phyloP scores from a whole-genome alignment of 2,797 vertebrate genomes.

The Ispidina picta region DNA sequence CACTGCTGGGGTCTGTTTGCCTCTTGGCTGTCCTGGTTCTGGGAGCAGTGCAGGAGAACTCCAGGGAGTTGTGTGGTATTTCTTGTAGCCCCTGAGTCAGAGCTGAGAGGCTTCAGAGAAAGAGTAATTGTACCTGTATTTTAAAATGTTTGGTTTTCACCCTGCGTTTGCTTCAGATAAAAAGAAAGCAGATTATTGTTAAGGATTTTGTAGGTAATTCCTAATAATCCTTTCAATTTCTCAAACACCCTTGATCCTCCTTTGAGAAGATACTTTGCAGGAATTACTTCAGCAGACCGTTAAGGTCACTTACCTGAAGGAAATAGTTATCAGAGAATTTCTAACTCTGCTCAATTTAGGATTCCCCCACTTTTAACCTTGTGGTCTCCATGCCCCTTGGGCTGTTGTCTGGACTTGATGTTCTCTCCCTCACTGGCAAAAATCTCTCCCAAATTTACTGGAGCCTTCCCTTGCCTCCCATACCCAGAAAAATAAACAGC shows the following conservation, averaged over 20 bases:
- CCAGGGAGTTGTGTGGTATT: background rate
- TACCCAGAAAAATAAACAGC: background rate
- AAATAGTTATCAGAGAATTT: background rate
- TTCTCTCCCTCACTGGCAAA: background rate
- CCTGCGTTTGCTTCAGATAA: accelerated
- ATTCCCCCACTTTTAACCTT: background rate
- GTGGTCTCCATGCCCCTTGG: accelerated
- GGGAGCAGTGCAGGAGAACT: background rate
- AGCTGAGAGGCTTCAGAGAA: background rate
- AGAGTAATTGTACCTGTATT: background rate
- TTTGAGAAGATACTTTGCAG: background rate
- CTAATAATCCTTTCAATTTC: background rate
- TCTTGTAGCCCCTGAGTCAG: background rate
- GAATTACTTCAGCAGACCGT: background rate
- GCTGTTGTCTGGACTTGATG: background rate
- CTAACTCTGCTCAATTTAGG: background rate
- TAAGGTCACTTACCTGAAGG: background rate
- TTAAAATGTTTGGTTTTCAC: background rate
- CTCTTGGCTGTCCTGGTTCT: background rate
- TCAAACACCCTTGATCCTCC: background rate
- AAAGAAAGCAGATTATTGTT: background rate
- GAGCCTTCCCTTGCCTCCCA: background rate
- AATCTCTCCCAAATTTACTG: background rate
- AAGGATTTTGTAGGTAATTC: background rate
- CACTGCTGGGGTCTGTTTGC: accelerated